These are phyloP conservation scores for Eupithecia insigniata DNA, from an alignment of 2,888 invertebrate genomes.

Conservation along the genomic window DNA sequence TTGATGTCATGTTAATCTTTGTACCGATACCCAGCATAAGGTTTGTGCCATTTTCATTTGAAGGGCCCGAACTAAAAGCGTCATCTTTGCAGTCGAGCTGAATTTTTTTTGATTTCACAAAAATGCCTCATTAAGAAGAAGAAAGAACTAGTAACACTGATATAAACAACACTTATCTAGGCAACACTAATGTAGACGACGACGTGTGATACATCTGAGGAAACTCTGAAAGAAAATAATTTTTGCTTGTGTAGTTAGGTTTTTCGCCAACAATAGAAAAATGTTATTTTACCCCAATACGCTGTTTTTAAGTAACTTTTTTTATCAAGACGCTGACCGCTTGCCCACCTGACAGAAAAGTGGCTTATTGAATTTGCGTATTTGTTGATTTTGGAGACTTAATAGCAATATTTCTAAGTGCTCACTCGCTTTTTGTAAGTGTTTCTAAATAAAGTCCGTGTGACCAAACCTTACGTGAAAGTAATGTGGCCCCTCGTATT, in stretches of 20 bases:
- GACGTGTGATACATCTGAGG: neutral
- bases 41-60: no score
- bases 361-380: neutral
- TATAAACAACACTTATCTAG: no score
- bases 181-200: neutral
- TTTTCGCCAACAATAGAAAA: neutral
- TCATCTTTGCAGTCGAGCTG: no score
- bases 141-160: neutral
- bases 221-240: neutral
- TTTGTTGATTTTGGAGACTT: neutral
- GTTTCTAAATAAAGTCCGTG: neutral
- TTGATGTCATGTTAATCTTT: no score
- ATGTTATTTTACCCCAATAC: neutral
- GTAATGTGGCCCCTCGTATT: slow-evolving; percentile 20
- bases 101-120: no score
- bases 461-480: neutral
- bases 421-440: neutral
- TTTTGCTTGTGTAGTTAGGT: neutral
- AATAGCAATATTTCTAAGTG: neutral
- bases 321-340: neutral
- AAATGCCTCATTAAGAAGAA: no score
- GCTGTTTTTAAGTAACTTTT: neutral
- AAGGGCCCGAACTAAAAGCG: no score
- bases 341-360: neutral
- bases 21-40: no score